These are phyloP conservation scores for Ochropacha duplaris DNA, from an alignment of 2,888 invertebrate species.

Conservation along the genomic window DNA sequence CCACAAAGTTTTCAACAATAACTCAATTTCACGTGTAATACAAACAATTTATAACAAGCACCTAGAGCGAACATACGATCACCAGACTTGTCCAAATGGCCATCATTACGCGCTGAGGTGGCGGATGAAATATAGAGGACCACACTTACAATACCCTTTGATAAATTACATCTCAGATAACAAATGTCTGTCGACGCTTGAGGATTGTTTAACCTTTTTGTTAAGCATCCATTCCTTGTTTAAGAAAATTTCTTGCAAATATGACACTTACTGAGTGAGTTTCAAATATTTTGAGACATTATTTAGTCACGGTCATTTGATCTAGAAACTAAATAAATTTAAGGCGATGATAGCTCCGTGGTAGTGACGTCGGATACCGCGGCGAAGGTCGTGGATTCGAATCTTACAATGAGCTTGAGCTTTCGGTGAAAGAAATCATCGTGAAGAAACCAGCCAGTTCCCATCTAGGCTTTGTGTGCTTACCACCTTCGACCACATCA, in stretches of 20 bases:
- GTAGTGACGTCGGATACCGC: too few species aligned
- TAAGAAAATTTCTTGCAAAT: slow-evolving; percentile 12
- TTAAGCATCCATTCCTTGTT: slow-evolving; percentile 15
- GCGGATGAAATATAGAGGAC: slow-evolving; percentile 41
- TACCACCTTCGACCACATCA: too few species aligned
- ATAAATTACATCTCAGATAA: slow-evolving; percentile 45
- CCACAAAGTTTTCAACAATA: background rate
- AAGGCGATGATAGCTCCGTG: too few species aligned
- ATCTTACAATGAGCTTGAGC: too few species aligned
- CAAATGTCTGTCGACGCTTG: slow-evolving; percentile 44
- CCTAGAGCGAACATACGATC: background rate
- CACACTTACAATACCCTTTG: slow-evolving; percentile 42
- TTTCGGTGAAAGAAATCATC: too few species aligned
- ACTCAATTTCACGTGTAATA: background rate
- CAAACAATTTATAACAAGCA: background rate
- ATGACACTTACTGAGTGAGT: slow-evolving; percentile 6
- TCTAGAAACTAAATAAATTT: too few species aligned
- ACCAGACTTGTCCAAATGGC: slow-evolving; percentile 1
- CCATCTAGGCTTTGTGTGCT: too few species aligned
- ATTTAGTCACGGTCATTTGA: too few species aligned
- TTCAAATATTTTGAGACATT: too few species aligned
- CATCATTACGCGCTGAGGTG: slow-evolving; percentile 13
- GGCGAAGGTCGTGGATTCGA: too few species aligned
- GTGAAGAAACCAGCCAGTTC: too few species aligned
- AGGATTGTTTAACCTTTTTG: slow-evolving; percentile 23